phyloP scores from a whole-genome alignment of 2,797 vertebrate species.

The Sebastes steindachneri region DNA sequence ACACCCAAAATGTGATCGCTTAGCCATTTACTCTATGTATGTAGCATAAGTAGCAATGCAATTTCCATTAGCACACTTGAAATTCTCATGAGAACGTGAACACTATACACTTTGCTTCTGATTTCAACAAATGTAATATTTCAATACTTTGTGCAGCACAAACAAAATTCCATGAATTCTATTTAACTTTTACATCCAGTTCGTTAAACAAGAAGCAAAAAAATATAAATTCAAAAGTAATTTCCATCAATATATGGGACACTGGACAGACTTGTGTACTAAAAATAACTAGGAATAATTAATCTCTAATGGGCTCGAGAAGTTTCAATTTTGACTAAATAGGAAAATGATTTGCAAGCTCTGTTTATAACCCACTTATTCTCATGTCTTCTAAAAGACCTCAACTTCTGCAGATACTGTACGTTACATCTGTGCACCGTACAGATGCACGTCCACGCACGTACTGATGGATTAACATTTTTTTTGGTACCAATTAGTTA shows the following conservation, averaged over 20 bases:
- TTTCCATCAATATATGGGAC: background rate
- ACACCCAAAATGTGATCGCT: conserved; percentile 10
- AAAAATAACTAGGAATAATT: background rate
- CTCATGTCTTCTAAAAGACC: background rate
- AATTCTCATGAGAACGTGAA: background rate
- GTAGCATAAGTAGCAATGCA: background rate
- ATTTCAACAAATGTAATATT: background rate
- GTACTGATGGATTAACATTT: background rate
- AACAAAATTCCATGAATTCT: background rate
- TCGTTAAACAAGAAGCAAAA: background rate
- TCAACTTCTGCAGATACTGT: background rate
- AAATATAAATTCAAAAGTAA: background rate
- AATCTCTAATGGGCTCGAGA: background rate
- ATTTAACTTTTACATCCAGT: background rate
- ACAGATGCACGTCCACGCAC: background rate
- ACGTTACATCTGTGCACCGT: background rate
- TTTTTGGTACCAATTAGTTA: background rate
- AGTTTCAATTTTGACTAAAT: background rate
- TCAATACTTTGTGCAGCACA: background rate
- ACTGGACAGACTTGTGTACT: background rate
- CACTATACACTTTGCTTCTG: background rate
- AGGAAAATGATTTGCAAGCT: background rate
- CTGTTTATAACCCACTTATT: background rate
- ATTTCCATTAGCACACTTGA: background rate
- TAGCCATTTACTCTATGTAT: background rate